phyloP scores from a whole-genome alignment of 2,888 invertebrate species.

The Schizotus pectinicornis region DNA sequence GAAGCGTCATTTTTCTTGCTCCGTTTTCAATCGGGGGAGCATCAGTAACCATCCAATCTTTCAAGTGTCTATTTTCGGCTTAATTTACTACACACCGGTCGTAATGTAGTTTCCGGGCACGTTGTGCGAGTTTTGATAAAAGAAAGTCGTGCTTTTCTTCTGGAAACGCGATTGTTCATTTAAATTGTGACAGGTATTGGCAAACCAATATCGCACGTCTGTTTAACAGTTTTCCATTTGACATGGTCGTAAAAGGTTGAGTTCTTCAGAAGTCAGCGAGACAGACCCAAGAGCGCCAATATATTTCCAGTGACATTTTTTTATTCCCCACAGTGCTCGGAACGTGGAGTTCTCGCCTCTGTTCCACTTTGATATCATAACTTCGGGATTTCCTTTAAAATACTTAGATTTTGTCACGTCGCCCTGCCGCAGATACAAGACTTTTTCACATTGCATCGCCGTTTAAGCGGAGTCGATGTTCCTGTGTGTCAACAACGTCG shows the following conservation, averaged over 20 bases:
- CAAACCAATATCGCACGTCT: conserved; percentile 16
- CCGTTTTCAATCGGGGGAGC: too few species aligned
- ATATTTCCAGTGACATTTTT: conserved; percentile 24
- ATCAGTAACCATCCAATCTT: too few species aligned
- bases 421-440: conserved; percentile 4
- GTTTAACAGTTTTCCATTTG: conserved; percentile 23
- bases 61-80: too few species aligned
- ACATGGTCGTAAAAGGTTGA: conserved; percentile 21
- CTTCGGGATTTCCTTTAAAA: conserved; percentile 23
- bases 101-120: too few species aligned
- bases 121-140: too few species aligned
- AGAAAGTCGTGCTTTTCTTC: not conserved
- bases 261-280: conserved; percentile 19
- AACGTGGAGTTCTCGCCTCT: conserved; percentile 22
- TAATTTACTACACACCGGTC: too few species aligned
- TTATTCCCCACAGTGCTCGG: conserved; percentile 14
- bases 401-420: conserved; percentile 26
- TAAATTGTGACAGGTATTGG: conserved; percentile 16
- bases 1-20: too few species aligned
- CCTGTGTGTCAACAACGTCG: not conserved
- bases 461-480: not conserved
- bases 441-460: conserved; percentile 4
- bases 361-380: conserved; percentile 28
- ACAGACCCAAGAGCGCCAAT: conserved; percentile 20
- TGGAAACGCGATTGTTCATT: conserved; percentile 9